Evolutionary conservation across 2,888 invertebrate genomes (phyloP).

Genomic region (Pachymerium ferrugineum): DNA sequence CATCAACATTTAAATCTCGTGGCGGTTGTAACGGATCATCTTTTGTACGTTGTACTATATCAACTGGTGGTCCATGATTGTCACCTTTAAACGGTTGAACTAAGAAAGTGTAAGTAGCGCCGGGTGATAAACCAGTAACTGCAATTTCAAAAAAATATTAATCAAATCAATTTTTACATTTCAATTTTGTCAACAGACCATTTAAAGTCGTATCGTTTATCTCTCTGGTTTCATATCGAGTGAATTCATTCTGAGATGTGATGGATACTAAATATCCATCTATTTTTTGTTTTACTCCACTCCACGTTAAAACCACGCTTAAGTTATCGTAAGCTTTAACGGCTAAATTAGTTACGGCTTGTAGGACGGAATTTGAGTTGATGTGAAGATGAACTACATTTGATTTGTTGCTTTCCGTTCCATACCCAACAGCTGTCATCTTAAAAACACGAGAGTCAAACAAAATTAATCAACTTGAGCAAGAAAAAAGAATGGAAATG

Average conservation of each 20-base stretch:
- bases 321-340: conserved; percentile 52
- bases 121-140: conserved; percentile 57
- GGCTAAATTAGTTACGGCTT: conserved; percentile 56
- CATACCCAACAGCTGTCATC: conserved; percentile 63
- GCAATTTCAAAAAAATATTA: conserved; percentile 40
- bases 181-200: conserved; percentile 23
- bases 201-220: background rate
- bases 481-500: background rate
- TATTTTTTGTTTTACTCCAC: conserved; percentile 51
- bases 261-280: conserved; percentile 56
- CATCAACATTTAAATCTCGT: conserved; percentile 43
- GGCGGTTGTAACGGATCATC: conserved; percentile 40
- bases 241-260: background rate
- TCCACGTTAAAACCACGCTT: conserved; percentile 60
- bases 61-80: conserved; percentile 38
- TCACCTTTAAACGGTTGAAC: conserved; percentile 46
- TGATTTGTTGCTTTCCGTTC: conserved; percentile 59
- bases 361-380: conserved; percentile 61
- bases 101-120: conserved; percentile 55
- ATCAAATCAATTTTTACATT: background rate
- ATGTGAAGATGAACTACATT: conserved; percentile 57
- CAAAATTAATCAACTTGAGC: background rate
- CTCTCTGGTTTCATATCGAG: background rate
- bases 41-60: conserved; percentile 37
- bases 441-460: conserved; percentile 42